Evolutionary conservation across 1,140 invertebrate genomes (phyloP), one percentile per base, ranked within the genome.

Genomic region (Drosophila pachea): DNA sequence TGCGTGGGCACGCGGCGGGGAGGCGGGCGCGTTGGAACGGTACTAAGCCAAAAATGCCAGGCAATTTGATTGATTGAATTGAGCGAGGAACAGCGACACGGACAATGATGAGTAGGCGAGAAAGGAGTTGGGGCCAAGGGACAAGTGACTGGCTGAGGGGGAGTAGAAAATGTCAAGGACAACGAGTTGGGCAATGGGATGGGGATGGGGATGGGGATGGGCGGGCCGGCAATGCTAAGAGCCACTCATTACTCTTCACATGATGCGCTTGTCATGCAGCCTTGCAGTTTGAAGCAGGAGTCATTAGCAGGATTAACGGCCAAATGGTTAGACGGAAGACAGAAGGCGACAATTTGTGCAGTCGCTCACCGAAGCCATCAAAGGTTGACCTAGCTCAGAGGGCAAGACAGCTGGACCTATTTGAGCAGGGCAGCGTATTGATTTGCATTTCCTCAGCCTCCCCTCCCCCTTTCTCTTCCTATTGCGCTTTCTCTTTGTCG

Each of bases 51-150:
- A 56, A 64, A 71, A 59, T 65, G 68, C 49, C 68, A 78, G 62
- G 59, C 79, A 74, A 76, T 76, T 84, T 83, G 79, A 83, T 83
- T 84, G 79, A 83, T 83, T 83, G 79, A 79, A 83, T 79, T 79
- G 78, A 76, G 79, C 40, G 68, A 66, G 50, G 54, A 66, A 9
- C 60, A 48, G 62, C 54, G 50, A 74, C 36, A 79, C 45, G 60
- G 36, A 55, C 60, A 69, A 69, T 69, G 45, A 64, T 68, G 45
- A 55, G 43, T 38, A 48, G 14, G 52, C 12, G 35, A 22, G 33
- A 7, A 12, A 31, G 47, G 35, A 7, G 42, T 45, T 12, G 11
- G 32, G 22, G 35, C 32, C 32, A 56, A 16, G 9, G 32, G 38
- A 12, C n/a, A 55, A 40, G 22, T 7, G 38, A 42, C 31, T 33